phyloP scores from a whole-genome alignment of 2,113 vertebrate genomes.

The Etheostoma spectabile region DNA sequence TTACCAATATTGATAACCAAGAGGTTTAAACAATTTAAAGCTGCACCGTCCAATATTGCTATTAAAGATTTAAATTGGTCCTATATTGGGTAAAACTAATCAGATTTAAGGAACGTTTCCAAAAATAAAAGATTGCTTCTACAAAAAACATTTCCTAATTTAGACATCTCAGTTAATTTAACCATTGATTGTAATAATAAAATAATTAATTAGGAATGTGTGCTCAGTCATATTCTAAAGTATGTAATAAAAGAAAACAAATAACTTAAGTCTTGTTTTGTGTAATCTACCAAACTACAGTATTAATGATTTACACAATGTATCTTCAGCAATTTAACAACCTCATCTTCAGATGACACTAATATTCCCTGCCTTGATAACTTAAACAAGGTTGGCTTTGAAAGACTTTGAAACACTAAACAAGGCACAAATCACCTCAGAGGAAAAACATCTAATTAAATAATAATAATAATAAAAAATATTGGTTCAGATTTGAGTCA shows the following conservation, averaged over 20 bases:
- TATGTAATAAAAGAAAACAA: not conserved
- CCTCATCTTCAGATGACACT: not conserved
- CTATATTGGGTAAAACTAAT: not conserved
- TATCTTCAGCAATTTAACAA: not conserved
- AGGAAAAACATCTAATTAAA: conserved; percentile 17
- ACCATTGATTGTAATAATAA: not conserved
- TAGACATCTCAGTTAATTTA: conserved; percentile 8
- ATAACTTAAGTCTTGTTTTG: not conserved
- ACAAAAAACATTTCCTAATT: not conserved
- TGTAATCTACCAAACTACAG: conserved; percentile 7
- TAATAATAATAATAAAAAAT: conserved; percentile 6
- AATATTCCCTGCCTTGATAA: conserved; percentile 5
- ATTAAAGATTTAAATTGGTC: conserved; percentile 17
- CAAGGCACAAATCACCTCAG: conserved; percentile 62
- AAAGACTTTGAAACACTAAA: conserved; percentile 12
- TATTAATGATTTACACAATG: not conserved
- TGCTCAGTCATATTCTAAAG: not conserved
- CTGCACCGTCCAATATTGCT: not conserved
- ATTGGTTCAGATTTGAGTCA: conserved; percentile 1
- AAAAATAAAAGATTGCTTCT: not conserved
- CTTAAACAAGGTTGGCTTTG: not conserved
- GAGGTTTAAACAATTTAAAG: not conserved
- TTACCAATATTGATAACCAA: not conserved
- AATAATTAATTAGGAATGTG: conserved; percentile 36
- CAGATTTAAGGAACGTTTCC: not conserved